Conservation (phyloP, 2,113 vertebrate genomes). For the Anas platyrhynchos region DNA sequence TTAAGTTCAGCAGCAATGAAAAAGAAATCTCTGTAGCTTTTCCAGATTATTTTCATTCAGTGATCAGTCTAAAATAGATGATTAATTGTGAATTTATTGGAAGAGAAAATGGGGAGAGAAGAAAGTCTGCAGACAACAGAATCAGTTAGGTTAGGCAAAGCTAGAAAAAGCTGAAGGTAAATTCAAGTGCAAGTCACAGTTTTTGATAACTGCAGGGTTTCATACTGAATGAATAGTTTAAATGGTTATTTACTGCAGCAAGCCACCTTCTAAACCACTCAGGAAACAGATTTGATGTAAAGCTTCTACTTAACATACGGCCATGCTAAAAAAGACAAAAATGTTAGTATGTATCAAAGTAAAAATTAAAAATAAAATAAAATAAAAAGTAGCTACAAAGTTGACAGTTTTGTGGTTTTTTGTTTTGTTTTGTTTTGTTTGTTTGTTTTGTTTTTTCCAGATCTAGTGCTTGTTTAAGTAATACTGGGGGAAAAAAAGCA, state of each 20-base stretch:
- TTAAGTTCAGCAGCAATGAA: not conserved
- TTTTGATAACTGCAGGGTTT: not conserved
- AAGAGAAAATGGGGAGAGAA: not conserved
- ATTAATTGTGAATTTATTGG: not conserved
- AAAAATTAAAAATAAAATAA: not conserved
- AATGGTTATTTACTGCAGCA: not conserved
- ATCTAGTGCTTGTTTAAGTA: not conserved
- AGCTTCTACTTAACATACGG: not conserved
- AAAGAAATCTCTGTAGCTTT: not conserved
- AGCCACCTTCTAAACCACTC: not conserved
- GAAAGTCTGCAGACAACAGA: not conserved
- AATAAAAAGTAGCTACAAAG: not conserved
- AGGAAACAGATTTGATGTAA: not conserved
- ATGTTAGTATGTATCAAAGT: not conserved
- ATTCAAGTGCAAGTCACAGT: not conserved
- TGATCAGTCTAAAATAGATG: fast-evolving
- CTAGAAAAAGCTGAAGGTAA: not conserved
- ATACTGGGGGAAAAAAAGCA: not conserved
- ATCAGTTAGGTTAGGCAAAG: not conserved
- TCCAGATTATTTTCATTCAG: not conserved
- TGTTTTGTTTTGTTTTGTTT: no score
- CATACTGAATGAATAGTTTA: not conserved
- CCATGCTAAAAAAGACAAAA: not conserved
- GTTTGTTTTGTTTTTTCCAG: not conserved
- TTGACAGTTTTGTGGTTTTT: not conserved